A percentile compares a stretch with the other conserved stretches of the same genome.
Evolutionary conservation across 2,888 invertebrate species (phyloP).

Genomic region (Subacronicta megacephala): DNA sequence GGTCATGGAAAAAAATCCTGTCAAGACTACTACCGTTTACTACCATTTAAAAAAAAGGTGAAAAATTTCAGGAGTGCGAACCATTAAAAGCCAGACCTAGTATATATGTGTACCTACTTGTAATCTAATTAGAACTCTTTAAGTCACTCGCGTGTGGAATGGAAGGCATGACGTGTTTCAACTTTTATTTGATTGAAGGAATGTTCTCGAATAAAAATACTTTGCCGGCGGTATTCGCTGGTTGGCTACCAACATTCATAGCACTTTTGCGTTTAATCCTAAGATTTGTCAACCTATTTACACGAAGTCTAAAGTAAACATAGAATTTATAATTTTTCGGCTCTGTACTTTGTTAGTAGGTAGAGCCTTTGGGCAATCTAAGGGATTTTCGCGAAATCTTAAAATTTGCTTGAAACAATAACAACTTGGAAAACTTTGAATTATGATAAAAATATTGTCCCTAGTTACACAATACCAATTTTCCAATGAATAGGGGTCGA

Average conservation of each 20-base stretch:
- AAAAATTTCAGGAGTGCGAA: conserved; percentile 9
- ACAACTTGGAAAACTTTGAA: too few relatives aligned
- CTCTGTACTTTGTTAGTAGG: too few relatives aligned
- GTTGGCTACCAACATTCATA: conserved; percentile 25
- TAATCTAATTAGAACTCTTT: conserved; percentile 36
- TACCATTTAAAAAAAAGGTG: conserved; percentile 2
- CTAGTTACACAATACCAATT: conserved; percentile 10
- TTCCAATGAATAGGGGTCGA: conserved; percentile 5
- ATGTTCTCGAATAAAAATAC: conserved; percentile 40
- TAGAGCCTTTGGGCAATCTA: conserved; percentile 4
- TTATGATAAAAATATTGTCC: too few relatives aligned
- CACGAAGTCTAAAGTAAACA: conserved; percentile 20
- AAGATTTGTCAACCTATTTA: conserved; percentile 26
- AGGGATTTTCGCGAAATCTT: conserved; percentile 7
- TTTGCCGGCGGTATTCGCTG: conserved; percentile 27
- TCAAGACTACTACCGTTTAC: not conserved
- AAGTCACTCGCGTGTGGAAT: conserved; percentile 32
- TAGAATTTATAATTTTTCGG: conserved; percentile 25
- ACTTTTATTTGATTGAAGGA: conserved; percentile 37
- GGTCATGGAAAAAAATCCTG: not conserved
- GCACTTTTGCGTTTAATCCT: conserved; percentile 24
- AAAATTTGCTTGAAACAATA: not conserved
- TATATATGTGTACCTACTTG: conserved; percentile 25
- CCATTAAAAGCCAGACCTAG: conserved; percentile 23
- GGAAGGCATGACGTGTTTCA: conserved; percentile 37